Conservation (phyloP, 2,797 vertebrate genomes). For the Stomatorhinus walkeri region DNA sequence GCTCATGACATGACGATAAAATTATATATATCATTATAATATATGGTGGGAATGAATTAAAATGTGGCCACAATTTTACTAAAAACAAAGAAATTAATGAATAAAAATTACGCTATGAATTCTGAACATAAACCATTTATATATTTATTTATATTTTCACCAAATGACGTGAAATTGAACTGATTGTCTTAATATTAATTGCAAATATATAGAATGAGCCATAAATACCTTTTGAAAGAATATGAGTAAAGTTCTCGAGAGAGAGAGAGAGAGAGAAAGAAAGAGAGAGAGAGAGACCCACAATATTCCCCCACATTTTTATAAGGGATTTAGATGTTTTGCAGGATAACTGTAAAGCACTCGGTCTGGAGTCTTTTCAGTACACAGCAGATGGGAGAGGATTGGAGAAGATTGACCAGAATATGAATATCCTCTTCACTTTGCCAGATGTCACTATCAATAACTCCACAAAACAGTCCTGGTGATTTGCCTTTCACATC, state of each 20-base stretch:
- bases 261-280: too few relatives aligned
- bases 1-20: not conserved
- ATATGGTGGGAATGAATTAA: not conserved
- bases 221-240: not conserved
- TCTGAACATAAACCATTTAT: not conserved
- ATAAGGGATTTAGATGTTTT: conserved; percentile 26
- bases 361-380: not conserved
- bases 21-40: not conserved
- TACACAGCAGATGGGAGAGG: conserved; percentile 22
- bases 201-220: not conserved
- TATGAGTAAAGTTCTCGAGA: too few relatives aligned
- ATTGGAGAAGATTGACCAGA: conserved; percentile 25
- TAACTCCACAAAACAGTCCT: conserved; percentile 18
- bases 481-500: not conserved
- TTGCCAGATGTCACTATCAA: conserved; percentile 27
- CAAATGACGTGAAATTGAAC: not conserved
- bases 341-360: conserved; percentile 23
- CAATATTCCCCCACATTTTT: not conserved
- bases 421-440: conserved; percentile 30
- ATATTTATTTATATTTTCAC: not conserved
- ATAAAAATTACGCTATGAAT: not conserved
- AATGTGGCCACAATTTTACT: not conserved
- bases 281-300: too few relatives aligned
- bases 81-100: not conserved
- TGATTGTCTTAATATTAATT: not conserved